Evolutionary conservation across 2,113 vertebrate species (phyloP).

Genomic region (Actinemys pallida): DNA sequence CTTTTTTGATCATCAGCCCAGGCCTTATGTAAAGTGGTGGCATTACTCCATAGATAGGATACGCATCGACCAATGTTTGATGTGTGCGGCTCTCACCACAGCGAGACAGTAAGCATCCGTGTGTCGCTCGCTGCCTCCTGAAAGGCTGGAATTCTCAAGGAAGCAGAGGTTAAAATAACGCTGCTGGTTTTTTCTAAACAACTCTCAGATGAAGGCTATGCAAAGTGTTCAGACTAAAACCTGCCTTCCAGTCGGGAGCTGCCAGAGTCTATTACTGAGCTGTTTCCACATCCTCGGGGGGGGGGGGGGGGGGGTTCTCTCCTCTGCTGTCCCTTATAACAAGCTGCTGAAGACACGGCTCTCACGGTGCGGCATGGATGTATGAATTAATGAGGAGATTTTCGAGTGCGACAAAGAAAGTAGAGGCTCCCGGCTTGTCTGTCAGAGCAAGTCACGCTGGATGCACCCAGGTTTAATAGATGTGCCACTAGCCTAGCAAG

Average conservation of each 20-base stretch:
- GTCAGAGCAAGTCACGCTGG: background rate
- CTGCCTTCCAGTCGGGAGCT: slow-evolving; percentile 11
- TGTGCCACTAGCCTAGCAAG: fast-evolving
- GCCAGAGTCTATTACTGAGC: background rate
- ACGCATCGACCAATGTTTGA: background rate
- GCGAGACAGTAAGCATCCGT: background rate
- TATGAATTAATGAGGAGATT: slow-evolving; percentile 46
- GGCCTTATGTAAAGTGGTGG: background rate
- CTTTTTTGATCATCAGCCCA: background rate
- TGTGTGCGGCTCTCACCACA: background rate
- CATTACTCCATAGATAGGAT: fast-evolving
- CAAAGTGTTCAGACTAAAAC: slow-evolving; percentile 2
- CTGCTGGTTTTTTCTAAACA: background rate
- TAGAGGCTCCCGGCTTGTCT: background rate
- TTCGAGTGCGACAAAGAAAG: background rate
- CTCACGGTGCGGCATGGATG: background rate
- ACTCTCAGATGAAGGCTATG: background rate
- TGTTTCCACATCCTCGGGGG: slow-evolving; percentile 45
- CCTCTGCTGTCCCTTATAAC: background rate
- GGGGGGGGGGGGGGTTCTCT: background rate
- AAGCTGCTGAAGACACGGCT: slow-evolving; percentile 4
- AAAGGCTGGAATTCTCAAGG: background rate
- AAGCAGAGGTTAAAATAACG: background rate
- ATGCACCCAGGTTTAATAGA: fast-evolving
- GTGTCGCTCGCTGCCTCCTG: fast-evolving